Conservation (phyloP, 1,140 invertebrate species). For the Drosophila bifasciata region DNA sequence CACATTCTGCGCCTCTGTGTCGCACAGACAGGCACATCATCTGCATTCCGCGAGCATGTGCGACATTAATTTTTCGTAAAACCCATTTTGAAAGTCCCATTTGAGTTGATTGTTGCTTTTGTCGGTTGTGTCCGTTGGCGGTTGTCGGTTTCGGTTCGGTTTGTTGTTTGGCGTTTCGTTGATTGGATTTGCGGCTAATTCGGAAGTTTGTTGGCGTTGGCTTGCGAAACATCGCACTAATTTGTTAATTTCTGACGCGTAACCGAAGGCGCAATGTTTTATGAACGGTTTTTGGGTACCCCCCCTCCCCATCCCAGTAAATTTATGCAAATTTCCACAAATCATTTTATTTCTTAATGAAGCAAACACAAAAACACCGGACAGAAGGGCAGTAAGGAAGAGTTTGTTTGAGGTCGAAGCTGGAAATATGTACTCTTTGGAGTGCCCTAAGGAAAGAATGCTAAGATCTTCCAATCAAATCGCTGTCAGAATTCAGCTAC, state of each 20-base stretch:
- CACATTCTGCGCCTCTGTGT: slow-evolving; percentile 10
- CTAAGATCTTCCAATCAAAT: no score
- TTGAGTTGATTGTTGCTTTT: slow-evolving; percentile 40
- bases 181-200: slow-evolving; percentile 52
- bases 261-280: slow-evolving; percentile 72
- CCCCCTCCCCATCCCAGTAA: slow-evolving; percentile 16
- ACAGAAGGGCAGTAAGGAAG: slow-evolving; percentile 12
- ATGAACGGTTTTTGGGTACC: slow-evolving; percentile 33
- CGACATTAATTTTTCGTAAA: slow-evolving; percentile 51
- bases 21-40: slow-evolving; percentile 9
- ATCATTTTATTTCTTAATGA: slow-evolving; percentile 62
- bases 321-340: slow-evolving; percentile 68
- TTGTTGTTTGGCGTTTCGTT: slow-evolving; percentile 7
- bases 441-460: no score
- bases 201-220: slow-evolving; percentile 69
- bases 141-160: slow-evolving; percentile 13
- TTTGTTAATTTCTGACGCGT: slow-evolving; percentile 78
- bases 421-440: slow-evolving; percentile 10
- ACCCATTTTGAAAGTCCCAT: slow-evolving; percentile 60
- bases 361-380: slow-evolving; percentile 4
- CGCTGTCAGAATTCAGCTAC: no score
- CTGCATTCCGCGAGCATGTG: slow-evolving; percentile 69
- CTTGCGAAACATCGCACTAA: slow-evolving; percentile 80
- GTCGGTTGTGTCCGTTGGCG: slow-evolving; percentile 1
- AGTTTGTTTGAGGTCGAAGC: background rate